A percentile compares a stretch with the other conserved stretches of the same genome.
These are phyloP conservation scores for Podarcis cretensis DNA, from an alignment of 2,113 vertebrate species.

Conservation along the genomic window DNA sequence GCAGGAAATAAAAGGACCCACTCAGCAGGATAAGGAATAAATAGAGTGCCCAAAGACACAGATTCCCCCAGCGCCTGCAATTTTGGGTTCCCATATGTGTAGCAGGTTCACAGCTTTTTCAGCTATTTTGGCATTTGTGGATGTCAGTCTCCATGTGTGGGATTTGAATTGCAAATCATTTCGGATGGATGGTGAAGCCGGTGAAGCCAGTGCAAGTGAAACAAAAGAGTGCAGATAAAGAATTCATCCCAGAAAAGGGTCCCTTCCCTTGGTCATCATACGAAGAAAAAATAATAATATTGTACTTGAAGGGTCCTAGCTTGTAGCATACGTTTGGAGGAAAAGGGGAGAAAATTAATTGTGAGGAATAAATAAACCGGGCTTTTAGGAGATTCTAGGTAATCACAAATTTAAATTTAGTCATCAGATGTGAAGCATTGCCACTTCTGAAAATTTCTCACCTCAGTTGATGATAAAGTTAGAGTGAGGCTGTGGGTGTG, in stretches of 20 bases:
- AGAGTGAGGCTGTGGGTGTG: slow-evolving; percentile 3
- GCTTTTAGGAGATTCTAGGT: slow-evolving; percentile 3
- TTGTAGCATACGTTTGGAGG: neutral
- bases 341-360: neutral
- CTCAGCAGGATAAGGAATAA: neutral
- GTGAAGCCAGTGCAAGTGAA: slow-evolving; percentile 41
- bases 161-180: slow-evolving; percentile 45
- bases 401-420: neutral
- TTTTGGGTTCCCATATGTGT: neutral
- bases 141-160: slow-evolving; percentile 23
- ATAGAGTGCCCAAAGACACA: neutral
- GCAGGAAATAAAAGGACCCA: neutral
- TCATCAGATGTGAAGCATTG: neutral
- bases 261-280: neutral
- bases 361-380: neutral
- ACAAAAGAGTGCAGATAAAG: slow-evolving; percentile 40
- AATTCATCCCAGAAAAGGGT: slow-evolving; percentile 43
- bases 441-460: slow-evolving; percentile 24
- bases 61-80: neutral
- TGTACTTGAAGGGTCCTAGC: neutral
- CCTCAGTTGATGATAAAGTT: neutral
- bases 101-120: slow-evolving; percentile 1
- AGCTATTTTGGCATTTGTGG: slow-evolving; percentile 29
- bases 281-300: neutral
- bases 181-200: slow-evolving; percentile 41